Evolutionary conservation across 2,113 vertebrate species (phyloP).

Genomic region (Saguinus midas): DNA sequence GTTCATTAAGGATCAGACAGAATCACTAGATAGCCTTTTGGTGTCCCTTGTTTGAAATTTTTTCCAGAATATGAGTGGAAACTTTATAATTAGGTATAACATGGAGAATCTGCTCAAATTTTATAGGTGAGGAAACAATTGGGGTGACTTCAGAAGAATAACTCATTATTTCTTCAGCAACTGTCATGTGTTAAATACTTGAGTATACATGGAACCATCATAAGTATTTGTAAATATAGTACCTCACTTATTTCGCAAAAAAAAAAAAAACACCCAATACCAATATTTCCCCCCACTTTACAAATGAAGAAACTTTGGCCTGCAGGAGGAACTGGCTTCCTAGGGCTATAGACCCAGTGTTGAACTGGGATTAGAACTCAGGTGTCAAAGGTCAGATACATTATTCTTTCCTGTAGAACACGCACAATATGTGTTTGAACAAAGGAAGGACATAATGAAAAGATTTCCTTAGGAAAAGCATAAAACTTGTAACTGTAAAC

Average conservation of each 20-base stretch:
- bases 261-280: not conserved
- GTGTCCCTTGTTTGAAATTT: not conserved
- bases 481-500: not conserved
- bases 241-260: not conserved
- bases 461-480: not conserved
- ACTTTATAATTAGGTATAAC: not conserved
- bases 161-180: not conserved
- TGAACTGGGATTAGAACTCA: not conserved
- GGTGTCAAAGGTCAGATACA: not conserved
- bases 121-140: not conserved
- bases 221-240: not conserved
- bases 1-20: not conserved
- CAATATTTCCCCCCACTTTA: not conserved
- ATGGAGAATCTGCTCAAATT: not conserved
- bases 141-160: not conserved
- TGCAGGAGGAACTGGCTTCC: not conserved
- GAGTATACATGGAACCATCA: accelerated
- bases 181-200: accelerated
- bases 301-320: not conserved
- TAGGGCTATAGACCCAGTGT: not conserved
- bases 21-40: not conserved
- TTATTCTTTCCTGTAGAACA: not conserved
- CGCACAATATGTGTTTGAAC: not conserved
- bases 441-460: not conserved
- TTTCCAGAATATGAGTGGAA: not conserved